Evolutionary conservation across 2,888 invertebrate genomes (phyloP), one percentile per base, ranked within the genome.

Genomic region (Graphium colonna): DNA sequence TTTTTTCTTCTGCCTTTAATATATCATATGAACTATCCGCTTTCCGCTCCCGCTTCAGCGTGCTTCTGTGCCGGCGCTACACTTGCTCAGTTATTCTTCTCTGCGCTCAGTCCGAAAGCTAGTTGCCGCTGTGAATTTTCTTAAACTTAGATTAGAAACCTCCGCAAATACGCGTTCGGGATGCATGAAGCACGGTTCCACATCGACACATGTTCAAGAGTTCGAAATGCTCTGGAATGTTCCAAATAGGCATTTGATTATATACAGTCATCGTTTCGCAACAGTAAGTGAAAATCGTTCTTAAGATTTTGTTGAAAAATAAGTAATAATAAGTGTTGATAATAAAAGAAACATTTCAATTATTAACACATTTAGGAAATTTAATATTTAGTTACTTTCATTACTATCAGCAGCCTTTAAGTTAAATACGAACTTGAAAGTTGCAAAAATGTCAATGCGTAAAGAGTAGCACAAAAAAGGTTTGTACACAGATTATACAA

Each of bases 81-180:
- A 13, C 28, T 41, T 36, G 17, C 38, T 44, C 36, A 41, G 52
- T 53, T 53, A 53, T 49, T 53, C 48, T 53, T 17, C 48, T 44
- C 38, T 43, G 21, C 52, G 41, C 46, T 31, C 38, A 43, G 41
- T 52, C 52, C 52, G 41, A 52, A 52, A 46, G 52, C 52, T 40
- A 40, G 40, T 36, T 15, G 39, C 38, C 38, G 36, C 28, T 44
- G 12, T 18, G 48, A 43, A 53, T 44, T 52, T 44, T 53, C 53
- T 49, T 49, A 53, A 53, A 48, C 53, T 53, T 53, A 53, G 53
- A 53, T 53, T 53, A 53, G 53, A 53, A 49, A 43, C 43, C 18
- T 21, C 49, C 17, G 38, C 48, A 46, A 49, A 53, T 53, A 52
- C 43, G 47, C 43, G 52, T 16, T 46, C 52, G 45, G 41, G 52